These are phyloP conservation scores for Lepidurus couesii DNA, from an alignment of 1,140 invertebrate species.

Conservation along the genomic window DNA sequence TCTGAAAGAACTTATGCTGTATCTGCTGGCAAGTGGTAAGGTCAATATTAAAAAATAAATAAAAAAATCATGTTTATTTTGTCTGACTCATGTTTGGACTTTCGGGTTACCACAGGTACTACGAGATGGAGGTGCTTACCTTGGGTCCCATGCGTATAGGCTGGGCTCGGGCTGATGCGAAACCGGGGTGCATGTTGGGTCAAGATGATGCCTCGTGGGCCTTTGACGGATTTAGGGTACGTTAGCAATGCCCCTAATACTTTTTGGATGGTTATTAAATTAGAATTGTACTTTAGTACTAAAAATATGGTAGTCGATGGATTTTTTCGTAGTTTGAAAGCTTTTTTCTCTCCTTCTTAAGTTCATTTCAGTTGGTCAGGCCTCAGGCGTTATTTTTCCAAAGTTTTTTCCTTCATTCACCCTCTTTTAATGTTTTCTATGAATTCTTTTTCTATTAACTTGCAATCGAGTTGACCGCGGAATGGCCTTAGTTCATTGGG, in stretches of 20 bases:
- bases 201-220: conserved; percentile 93
- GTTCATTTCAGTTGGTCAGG: conserved; percentile 4
- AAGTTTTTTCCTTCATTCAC: no score
- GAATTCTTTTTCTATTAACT: background rate
- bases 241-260: conserved; percentile 40
- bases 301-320: no score
- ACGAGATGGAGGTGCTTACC: conserved; percentile 94
- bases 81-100: background rate
- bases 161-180: conserved; percentile 84
- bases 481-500: conserved; percentile 13
- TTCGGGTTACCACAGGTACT: conserved; percentile 60
- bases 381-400: no score
- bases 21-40: conserved; percentile 86
- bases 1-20: conserved; percentile 96
- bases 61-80: conserved; percentile 13
- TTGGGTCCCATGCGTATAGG: conserved; percentile 92
- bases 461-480: background rate
- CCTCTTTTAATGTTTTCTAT: no score
- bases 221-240: conserved; percentile 95
- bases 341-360: background rate
- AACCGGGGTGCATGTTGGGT: conserved; percentile 81
- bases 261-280: background rate
- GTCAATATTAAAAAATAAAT: conserved; percentile 23
- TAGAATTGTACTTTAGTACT: background rate
- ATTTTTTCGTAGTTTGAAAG: no score